Evolutionary conservation across 1,140 invertebrate species (phyloP).

Genomic region (Caenorhabditis inopinata): DNA sequence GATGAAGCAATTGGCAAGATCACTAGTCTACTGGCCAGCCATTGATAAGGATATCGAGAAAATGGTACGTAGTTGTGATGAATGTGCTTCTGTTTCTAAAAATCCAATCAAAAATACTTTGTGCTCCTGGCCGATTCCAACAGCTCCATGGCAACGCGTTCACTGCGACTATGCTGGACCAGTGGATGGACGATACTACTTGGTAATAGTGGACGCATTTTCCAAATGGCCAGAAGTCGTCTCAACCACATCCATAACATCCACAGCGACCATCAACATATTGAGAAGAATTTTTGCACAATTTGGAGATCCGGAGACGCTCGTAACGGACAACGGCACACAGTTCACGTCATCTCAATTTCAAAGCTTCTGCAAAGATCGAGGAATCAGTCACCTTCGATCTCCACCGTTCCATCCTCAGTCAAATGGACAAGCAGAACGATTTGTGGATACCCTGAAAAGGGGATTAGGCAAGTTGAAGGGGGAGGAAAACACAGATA

Average conservation of each 20-base stretch:
- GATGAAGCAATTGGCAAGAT: slow-evolving; percentile 56
- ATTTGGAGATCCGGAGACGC: slow-evolving; percentile 53
- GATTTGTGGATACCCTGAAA: too few species aligned
- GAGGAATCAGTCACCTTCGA: slow-evolving; percentile 51
- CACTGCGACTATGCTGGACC: slow-evolving; percentile 68
- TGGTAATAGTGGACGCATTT: slow-evolving; percentile 69
- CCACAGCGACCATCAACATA: neutral
- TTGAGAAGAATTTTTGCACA: slow-evolving; percentile 46
- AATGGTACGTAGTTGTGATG: slow-evolving; percentile 67
- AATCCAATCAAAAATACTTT: slow-evolving; percentile 42
- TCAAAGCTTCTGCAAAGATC: slow-evolving; percentile 50
- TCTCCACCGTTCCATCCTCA: slow-evolving; percentile 62
- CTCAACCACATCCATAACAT: slow-evolving; percentile 28
- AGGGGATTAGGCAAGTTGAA: too few species aligned
- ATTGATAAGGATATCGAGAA: slow-evolving; percentile 69
- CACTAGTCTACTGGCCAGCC: slow-evolving; percentile 68
- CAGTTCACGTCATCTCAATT: slow-evolving; percentile 64
- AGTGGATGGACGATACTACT: slow-evolving; percentile 59
- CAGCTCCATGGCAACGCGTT: slow-evolving; percentile 58
- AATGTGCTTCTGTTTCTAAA: slow-evolving; percentile 59
- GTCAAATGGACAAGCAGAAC: too few species aligned
- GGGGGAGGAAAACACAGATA: too few species aligned
- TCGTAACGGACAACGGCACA: slow-evolving; percentile 67
- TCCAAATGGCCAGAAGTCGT: too few species aligned
- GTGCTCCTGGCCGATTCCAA: slow-evolving; percentile 41